Percentiles rank a stretch among this genome's conserved stretches.
phyloP scores from a whole-genome alignment of 2,797 vertebrate species.

The Xenentodon cancila region DNA sequence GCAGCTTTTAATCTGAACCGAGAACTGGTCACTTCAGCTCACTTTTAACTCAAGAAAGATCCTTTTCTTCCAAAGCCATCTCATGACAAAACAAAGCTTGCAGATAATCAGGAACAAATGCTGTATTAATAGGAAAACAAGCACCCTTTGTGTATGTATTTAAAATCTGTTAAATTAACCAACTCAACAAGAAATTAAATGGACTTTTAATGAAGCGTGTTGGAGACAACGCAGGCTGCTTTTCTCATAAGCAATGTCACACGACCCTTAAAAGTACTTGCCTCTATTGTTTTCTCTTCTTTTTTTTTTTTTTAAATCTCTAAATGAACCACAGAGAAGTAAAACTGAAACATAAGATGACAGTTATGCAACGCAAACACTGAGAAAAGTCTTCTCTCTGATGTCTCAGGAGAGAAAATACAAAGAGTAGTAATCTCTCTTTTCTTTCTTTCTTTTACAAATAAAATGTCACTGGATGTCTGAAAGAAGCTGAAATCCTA shows the following conservation, averaged over 20 bases:
- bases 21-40: slow-evolving; percentile 29
- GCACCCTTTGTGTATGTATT: too few species aligned
- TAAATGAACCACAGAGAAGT: background rate
- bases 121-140: slow-evolving; percentile 9
- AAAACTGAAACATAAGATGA: slow-evolving; percentile 53
- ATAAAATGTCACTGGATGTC: slow-evolving; percentile 26
- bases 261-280: slow-evolving; percentile 4
- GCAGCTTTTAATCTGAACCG: slow-evolving; percentile 11
- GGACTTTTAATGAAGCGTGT: too few species aligned
- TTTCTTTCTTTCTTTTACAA: slow-evolving; percentile 15
- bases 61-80: slow-evolving; percentile 17
- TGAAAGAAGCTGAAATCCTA: slow-evolving; percentile 20
- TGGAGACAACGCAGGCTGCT: too few species aligned
- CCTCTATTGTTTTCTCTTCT: background rate
- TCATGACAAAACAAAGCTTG: slow-evolving; percentile 4
- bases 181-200: too few species aligned
- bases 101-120: slow-evolving; percentile 34
- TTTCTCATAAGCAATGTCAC: too few species aligned
- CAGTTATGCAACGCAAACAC: slow-evolving; percentile 38
- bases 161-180: too few species aligned
- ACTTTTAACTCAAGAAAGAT: slow-evolving; percentile 3
- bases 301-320: slow-evolving; percentile 6
- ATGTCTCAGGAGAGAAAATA: slow-evolving; percentile 5
- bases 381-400: slow-evolving; percentile 1
- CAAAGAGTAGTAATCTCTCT: slow-evolving; percentile 28